A percentile compares a stretch with the other conserved stretches of the same genome.
Evolutionary conservation across 2,888 invertebrate species (phyloP).

Genomic region (Pachydiplax longipennis): DNA sequence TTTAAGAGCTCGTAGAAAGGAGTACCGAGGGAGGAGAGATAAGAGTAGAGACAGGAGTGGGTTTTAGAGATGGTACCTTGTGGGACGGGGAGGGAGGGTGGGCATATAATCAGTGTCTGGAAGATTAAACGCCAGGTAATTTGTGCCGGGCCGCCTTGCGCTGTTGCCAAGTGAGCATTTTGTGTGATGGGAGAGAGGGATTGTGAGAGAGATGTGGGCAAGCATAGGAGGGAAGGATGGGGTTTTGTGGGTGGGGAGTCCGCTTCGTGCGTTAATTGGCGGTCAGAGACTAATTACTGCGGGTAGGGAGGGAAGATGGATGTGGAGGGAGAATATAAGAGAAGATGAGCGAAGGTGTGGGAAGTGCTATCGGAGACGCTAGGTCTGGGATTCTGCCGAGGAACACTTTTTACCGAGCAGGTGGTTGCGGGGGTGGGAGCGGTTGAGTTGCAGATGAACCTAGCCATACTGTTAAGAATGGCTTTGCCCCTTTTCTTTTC

Average conservation of each 20-base stretch:
- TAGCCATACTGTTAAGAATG: neutral
- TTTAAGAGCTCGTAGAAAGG: neutral
- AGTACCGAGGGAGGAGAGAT: neutral
- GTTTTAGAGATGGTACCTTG: conserved; percentile 1
- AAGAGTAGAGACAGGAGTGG: neutral
- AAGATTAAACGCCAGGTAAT: conserved; percentile 51
- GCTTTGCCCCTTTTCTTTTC: neutral
- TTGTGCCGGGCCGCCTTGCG: conserved; percentile 47
- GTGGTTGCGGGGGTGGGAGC: neutral
- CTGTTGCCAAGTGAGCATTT: conserved; percentile 41
- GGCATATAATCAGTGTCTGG: conserved; percentile 49
- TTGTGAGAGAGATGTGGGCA: neutral
- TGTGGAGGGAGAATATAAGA: neutral
- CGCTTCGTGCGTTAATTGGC: conserved; percentile 52
- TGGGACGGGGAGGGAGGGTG: neutral
- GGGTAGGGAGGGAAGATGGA: conserved; percentile 5
- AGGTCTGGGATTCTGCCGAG: neutral
- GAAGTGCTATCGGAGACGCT: neutral
- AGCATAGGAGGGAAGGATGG: neutral
- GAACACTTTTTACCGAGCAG: neutral
- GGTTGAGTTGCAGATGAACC: neutral
- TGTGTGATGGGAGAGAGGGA: neutral
- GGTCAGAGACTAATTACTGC: conserved; percentile 51
- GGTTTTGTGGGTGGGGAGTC: conserved; percentile 42
- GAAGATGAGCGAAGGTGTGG: neutral